Base-by-base conservation (phyloP, 2,888 invertebrate species). In the Brachyopa scutellaris region DNA sequence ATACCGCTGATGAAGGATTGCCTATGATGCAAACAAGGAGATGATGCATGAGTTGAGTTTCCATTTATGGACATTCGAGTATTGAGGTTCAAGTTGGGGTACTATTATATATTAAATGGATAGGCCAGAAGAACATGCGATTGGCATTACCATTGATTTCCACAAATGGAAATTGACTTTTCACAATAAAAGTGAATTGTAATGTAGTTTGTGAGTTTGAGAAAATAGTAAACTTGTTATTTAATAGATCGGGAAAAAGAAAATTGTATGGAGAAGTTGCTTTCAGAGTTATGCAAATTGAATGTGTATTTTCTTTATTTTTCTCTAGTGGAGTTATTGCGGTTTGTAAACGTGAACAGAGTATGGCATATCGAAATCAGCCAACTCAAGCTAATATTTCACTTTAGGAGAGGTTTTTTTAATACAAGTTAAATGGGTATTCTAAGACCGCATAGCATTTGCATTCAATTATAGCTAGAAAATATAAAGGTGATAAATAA, bases 121-220 rank as follows among this genome's bases (percentile, higher is more conserved):
- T 26, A 67, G 40, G 42, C 51, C 42, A 42, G 53, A 67, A 69
- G 70, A 70, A 59, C n/a, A 26, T 29, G 15, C 29, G 36, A 51
- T 2, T 51, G 29, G 21, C 69, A 59, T 29, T 69, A 55, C 45
- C 23, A 23, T 23, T 29, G 45, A 31, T 72, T 53, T 72, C 66
- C 78, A 45, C 53, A 66, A 66, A 66, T 73, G 45, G 78, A 47
- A 59, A 59, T 59, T 53, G 36, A 66, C 7, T 61, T 61, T 57
- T 59, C n/a, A n/a, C 15, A 21, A 3, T 19, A 19, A 11, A 17
- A 13, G 8, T 15, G 7, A 59, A 31, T 42, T 45, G 59, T 11
- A n/a, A n/a, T 26, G 33, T 29, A 33, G 19, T 33, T 51, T 19
- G 19, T 33, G 23, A 19, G 17, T 8, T 42, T 9, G 9, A 17